Conservation (phyloP, 2,888 invertebrate genomes). For the Saturnia pavonia region DNA sequence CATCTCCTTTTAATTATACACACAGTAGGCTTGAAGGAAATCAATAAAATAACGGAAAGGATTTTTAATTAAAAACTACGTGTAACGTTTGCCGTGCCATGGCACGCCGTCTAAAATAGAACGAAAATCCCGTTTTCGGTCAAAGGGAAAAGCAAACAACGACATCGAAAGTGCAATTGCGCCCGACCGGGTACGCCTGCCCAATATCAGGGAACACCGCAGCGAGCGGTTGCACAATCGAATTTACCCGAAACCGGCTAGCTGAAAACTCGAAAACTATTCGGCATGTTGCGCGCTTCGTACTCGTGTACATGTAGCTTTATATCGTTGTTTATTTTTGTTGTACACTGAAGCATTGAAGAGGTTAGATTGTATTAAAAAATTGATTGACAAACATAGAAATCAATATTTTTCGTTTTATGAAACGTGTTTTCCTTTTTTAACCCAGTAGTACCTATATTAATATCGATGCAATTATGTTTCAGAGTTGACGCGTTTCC, state of each 20-base stretch:
- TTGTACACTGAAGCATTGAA: not conserved
- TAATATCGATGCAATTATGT: not conserved
- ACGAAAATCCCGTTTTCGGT: slow-evolving; percentile 21
- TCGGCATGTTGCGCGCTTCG: slow-evolving; percentile 27
- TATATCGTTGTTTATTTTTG: not conserved
- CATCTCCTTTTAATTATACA: not conserved
- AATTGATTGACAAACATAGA: not conserved
- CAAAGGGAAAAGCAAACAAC: slow-evolving; percentile 40
- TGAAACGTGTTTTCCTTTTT: not conserved
- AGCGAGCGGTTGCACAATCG: slow-evolving; percentile 44
- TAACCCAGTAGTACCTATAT: not conserved
- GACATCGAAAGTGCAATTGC: slow-evolving; percentile 52
- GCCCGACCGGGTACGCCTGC: slow-evolving; percentile 19
- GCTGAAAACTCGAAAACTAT: slow-evolving; percentile 38
- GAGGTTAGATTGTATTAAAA: not conserved
- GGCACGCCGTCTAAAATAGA: slow-evolving; percentile 8
- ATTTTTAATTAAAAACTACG: slow-evolving; percentile 22
- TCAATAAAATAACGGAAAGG: slow-evolving; percentile 7
- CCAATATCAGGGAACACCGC: slow-evolving; percentile 28
- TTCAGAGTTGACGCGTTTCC: not conserved
- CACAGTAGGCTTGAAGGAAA: not conserved
- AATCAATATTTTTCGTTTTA: not conserved
- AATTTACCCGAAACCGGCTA: slow-evolving; percentile 41
- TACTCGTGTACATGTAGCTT: slow-evolving; percentile 16
- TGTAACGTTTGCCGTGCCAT: slow-evolving; percentile 16